Percentiles rank a stretch among this genome's conserved stretches.
Conservation (phyloP, 2,797 vertebrate species). For the Phrynocephalus guinanensis region DNA sequence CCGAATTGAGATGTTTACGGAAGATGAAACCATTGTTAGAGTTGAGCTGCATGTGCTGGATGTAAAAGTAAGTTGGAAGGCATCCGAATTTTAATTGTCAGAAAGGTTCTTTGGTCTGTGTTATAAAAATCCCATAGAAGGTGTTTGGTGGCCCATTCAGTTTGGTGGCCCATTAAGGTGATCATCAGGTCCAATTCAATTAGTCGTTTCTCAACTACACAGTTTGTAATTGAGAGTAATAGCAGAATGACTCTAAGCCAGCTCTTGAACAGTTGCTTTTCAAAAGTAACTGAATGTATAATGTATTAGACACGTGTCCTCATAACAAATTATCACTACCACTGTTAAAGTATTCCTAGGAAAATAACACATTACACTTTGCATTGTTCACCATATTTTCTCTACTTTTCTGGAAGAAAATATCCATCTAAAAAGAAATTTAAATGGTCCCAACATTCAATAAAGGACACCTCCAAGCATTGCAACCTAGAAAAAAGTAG, state of each 20-base stretch:
- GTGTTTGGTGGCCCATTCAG: background rate
- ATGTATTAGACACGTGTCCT: no score
- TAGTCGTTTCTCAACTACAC: background rate
- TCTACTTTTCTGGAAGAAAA: no score
- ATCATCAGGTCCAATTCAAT: background rate
- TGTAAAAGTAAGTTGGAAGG: constrained; percentile 86
- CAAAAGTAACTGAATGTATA: no score
- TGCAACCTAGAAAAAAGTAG: no score
- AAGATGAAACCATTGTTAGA: constrained; percentile 90
- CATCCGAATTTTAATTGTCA: constrained; percentile 8
- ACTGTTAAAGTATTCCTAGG: no score
- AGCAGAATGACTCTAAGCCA: background rate
- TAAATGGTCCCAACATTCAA: no score
- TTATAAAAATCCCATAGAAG: constrained; percentile 1
- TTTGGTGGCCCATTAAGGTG: constrained; percentile 8
- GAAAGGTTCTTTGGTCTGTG: background rate
- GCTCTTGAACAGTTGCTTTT: background rate
- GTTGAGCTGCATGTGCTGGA: constrained; percentile 98
- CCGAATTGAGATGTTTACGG: constrained; percentile 97
- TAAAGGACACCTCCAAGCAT: no score
- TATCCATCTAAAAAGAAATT: no score
- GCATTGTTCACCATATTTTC: no score
- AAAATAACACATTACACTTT: no score
- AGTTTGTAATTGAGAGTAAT: background rate
- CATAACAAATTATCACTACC: no score